Percentiles rank a stretch among this genome's conserved stretches.
Evolutionary conservation across 92 coral and sea anemone species (phyloP).

Genomic region (Porites evermanni): DNA sequence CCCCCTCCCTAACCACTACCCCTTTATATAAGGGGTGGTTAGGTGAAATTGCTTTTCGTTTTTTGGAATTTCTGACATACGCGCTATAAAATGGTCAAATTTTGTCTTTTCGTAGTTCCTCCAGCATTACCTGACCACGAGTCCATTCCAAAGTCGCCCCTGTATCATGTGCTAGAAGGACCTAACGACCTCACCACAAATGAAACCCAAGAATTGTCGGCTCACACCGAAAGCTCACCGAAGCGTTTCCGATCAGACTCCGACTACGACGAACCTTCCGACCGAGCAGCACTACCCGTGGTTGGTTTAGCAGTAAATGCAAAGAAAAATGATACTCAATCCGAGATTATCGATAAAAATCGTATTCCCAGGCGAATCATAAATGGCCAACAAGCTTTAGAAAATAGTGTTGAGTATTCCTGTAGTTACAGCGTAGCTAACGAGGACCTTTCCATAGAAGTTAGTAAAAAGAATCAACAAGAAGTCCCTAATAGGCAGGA

Average conservation of each 20-base stretch:
- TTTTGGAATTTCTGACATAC: too few relatives aligned
- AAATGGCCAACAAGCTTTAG: neutral
- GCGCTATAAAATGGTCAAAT: neutral
- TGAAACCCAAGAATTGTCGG: neutral
- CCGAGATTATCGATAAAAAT: neutral
- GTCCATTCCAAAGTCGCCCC: neutral
- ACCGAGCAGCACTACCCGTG: too few relatives aligned
- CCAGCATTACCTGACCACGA: neutral
- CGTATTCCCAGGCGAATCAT: neutral
- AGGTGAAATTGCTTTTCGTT: too few relatives aligned
- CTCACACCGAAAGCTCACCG: neutral
- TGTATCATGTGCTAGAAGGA: constrained; percentile 26
- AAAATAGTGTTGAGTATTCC: constrained; percentile 4
- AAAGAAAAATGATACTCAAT: neutral
- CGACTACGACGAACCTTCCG: constrained; percentile 23
- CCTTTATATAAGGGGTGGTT: too few relatives aligned
- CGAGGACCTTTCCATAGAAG: neutral
- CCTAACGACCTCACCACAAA: constrained; percentile 19
- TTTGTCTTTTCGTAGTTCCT: neutral
- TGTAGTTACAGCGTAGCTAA: constrained; percentile 4
- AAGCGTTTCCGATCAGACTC: neutral
- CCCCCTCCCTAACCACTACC: too few relatives aligned
- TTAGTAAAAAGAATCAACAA: neutral
- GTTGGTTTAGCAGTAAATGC: neutral
- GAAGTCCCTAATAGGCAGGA: neutral